Percentiles rank a stretch among this genome's conserved stretches.
These are phyloP conservation scores for Hemicordylus capensis DNA, from an alignment of 2,113 vertebrate species.

Conservation along the genomic window DNA sequence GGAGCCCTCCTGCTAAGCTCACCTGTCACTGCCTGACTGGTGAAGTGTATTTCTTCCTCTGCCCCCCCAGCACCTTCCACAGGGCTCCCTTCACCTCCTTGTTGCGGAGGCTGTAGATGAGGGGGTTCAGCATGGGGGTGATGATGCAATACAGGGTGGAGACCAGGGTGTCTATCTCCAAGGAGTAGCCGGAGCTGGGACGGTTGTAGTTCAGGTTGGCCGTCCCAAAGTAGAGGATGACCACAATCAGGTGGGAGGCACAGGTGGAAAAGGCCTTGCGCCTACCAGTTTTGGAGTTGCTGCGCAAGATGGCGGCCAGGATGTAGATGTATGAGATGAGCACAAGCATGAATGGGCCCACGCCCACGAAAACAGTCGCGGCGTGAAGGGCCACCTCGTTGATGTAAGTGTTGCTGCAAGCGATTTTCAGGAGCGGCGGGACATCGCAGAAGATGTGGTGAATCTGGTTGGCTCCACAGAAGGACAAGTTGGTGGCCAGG, in stretches of 20 bases:
- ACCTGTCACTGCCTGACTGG: neutral
- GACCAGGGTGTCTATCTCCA: accelerated
- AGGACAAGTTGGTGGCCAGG: constrained; percentile 26
- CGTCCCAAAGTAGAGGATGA: constrained; percentile 8
- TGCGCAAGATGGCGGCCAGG: neutral
- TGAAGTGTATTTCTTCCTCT: neutral
- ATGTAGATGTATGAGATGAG: constrained; percentile 31
- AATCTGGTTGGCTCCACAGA: neutral
- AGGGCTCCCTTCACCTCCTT: constrained; percentile 31
- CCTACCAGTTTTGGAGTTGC: neutral
- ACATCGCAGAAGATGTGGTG: constrained; percentile 56
- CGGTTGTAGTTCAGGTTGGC: constrained; percentile 51
- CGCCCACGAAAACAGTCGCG: neutral
- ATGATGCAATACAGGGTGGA: neutral
- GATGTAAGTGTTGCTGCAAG: constrained; percentile 22
- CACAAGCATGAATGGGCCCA: constrained; percentile 30
- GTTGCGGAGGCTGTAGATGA: constrained; percentile 56
- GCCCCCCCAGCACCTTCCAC: accelerated
- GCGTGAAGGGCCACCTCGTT: neutral
- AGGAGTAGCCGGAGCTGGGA: neutral
- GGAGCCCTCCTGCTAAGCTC: no score
- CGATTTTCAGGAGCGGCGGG: neutral
- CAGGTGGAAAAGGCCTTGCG: constrained; percentile 53
- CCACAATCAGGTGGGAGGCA: constrained; percentile 33
- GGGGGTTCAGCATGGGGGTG: constrained; percentile 49